A percentile compares a stretch with the other conserved stretches of the same genome.
These are phyloP conservation scores for Sturmia bella DNA, from an alignment of 2,888 invertebrate genomes.

Conservation along the genomic window DNA sequence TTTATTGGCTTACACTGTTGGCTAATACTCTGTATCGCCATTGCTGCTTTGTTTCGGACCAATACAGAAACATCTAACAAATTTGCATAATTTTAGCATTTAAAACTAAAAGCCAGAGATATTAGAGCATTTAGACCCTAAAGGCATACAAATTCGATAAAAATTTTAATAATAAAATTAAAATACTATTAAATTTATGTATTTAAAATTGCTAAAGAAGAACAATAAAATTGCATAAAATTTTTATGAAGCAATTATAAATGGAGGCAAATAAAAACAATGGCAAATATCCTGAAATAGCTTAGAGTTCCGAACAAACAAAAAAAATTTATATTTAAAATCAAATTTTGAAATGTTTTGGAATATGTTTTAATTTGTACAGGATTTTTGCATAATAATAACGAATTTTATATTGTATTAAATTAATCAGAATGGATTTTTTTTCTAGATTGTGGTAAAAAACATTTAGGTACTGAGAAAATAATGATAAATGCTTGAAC, in stretches of 20 bases:
- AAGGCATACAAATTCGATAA: slow-evolving; percentile 19
- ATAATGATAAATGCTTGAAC: no score
- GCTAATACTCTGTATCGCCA: no score
- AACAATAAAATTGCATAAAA: not conserved
- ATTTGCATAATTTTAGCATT: slow-evolving; percentile 40
- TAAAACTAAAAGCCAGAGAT: slow-evolving; percentile 3
- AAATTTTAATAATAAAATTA: slow-evolving; percentile 40
- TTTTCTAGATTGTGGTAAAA: no score
- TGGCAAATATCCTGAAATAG: no score
- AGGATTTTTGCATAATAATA: no score
- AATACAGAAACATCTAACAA: slow-evolving; percentile 1
- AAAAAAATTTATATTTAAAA: not conserved
- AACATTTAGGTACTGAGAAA: no score
- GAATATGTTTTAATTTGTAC: no score
- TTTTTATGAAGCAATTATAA: not conserved
- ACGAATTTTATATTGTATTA: no score
- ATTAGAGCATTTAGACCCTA: slow-evolving; percentile 16
- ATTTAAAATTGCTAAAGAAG: not conserved
- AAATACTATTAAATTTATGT: slow-evolving; percentile 43
- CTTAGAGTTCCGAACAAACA: not conserved
- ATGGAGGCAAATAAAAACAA: not conserved
- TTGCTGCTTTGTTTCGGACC: not conserved
- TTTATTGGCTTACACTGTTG: not conserved
- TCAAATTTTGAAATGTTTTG: no score
- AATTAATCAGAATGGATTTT: no score